Base-by-base conservation (phyloP, 2,888 invertebrate genomes). In the Ormyrus thymus region DNA sequence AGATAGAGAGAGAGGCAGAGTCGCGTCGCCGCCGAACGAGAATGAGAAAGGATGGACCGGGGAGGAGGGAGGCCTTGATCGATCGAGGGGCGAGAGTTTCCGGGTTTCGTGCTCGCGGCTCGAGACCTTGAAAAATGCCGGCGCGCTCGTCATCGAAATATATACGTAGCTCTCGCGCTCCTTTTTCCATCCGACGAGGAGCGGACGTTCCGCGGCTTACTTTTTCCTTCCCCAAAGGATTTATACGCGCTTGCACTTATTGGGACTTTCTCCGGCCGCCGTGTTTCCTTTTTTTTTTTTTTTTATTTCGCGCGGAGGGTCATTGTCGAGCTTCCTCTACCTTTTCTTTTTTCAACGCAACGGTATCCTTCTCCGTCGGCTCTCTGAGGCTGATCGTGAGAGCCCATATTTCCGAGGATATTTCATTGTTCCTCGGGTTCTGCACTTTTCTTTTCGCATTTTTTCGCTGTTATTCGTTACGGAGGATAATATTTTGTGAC, bases 81-180 rank as follows among this genome's bases (percentile, higher is more conserved):
- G 76, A 77, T 77, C 76, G 59, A 51, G 71, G 76, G 53, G 15
- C 43, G 13, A 50, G 68, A 46, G 56, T 65, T 70, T 71, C 70
- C 71, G 71, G 70, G 70, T 66, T 74, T 74, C 13, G 29, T 29
- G 53, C 71, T 55, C 43, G 6, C 53, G n/a, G 74, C 51, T 64
- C 51, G n/a, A 65, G 76, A 77, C 71, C 76, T 77, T 77, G 76
- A 77, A 77, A 77, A 77, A 77, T 48, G 8, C 43, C 65, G 29
- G 56, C 64, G 4, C 61, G 50, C 29, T 43, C 29, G 48, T 43
- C 46, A 7, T 58, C 15, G 13, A 48, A 64, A 55, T 64, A 64
- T 73, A 64, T 55, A 73, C 43, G 45, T 3, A 29, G 10, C 61
- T 7, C 53, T 74, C 43, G n/a, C 43, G 6, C n/a, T 55, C 43